Evolutionary conservation across 1,140 invertebrate genomes (phyloP), one percentile per base, ranked within the genome.

Genomic region (Stegodyphus dumicola): DNA sequence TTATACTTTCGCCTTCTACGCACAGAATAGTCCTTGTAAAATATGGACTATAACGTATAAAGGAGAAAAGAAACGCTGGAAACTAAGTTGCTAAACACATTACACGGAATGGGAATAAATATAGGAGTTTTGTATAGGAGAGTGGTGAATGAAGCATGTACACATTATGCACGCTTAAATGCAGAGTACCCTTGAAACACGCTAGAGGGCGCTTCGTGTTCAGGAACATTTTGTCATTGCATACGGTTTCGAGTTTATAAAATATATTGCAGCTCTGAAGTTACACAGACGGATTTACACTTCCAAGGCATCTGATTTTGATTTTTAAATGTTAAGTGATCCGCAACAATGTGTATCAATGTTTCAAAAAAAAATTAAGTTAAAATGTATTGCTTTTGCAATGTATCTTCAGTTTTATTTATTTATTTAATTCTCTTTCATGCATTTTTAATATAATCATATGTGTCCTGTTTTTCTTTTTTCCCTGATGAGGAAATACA

Each of bases 31-130:
- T 73, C 84, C 84, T 77, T 51, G 64, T 74, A 86, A 86, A 86
- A 86, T 86, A 86, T 86, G 75, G 84, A 86, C 84, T 53, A 78
- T 71, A 33, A 73, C 33, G 13, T 48, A 71, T 52, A 76, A 69
- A 33, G n/a, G 69, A 33, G 76, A 9, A 52, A 17, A 73, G 33
- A 81, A 64, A 71, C 11, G 7, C 15, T 73, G 18, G 17, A 18
- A 75, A 85, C 81, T 85, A 85, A 70, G 74, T 33, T 33, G 33
- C 33, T 33, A 53, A 73, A 13, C 81, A 85, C 66, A 54, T 77
- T 33, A 77, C 74, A 77, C 51, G 64, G n/a, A 6, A 7, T 33
- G 17, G 81, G 81, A 85, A 70, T 85, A 54, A 85, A 76, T 85
- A 85, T 73, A 77, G 81, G 73, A 76, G 67, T 76, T 85, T 85